These are phyloP conservation scores for Lapara coniferarum DNA, from an alignment of 2,888 invertebrate genomes.

Conservation along the genomic window DNA sequence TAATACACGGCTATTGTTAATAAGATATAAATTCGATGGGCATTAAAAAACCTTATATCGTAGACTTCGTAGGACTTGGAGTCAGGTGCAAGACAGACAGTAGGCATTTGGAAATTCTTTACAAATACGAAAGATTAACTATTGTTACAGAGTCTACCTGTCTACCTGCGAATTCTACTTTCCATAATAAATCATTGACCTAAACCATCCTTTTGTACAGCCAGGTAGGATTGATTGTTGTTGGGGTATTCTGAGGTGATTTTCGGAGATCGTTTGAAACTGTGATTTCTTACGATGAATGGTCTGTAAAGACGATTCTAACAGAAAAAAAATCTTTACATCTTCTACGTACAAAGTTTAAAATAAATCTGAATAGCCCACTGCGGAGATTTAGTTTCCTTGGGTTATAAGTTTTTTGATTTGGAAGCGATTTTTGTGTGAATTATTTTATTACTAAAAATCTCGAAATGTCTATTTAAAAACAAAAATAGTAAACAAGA, in stretches of 20 bases:
- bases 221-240: constrained; percentile 1
- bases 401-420: no score
- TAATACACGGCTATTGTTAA: no score
- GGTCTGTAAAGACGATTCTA: not conserved
- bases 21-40: no score
- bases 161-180: constrained; percentile 13
- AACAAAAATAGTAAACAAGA: no score
- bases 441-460: no score
- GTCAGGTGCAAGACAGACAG: not conserved
- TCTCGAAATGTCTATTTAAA: no score
- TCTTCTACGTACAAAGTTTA: no score
- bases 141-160: constrained; percentile 4
- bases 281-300: not conserved
- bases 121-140: not conserved
- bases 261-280: constrained; percentile 8
- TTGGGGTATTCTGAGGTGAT: not conserved
- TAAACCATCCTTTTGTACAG: constrained; percentile 13
- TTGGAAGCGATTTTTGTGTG: no score
- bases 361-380: no score
- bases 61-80: not conserved
- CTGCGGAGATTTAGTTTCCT: no score
- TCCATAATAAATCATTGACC: constrained; percentile 14
- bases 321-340: not conserved
- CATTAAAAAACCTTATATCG: no score
- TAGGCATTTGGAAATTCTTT: not conserved